phyloP scores from a whole-genome alignment of 2,888 invertebrate species.

The Drosophila picticornis region DNA sequence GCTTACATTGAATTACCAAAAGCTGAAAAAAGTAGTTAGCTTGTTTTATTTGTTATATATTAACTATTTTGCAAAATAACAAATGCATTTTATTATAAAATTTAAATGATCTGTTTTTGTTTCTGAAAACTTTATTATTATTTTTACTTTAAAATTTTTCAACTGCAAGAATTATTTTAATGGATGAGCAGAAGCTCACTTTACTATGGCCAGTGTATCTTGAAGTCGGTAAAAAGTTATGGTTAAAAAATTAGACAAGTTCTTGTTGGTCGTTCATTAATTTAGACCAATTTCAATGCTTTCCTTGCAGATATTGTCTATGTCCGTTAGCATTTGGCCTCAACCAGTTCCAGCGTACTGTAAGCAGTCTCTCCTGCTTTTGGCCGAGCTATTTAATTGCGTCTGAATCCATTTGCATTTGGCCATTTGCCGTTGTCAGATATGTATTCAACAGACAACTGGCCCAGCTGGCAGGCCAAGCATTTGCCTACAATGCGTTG shows the following conservation, averaged over 20 bases:
- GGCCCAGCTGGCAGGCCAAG: slow-evolving; percentile 30
- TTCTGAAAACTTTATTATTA: neutral
- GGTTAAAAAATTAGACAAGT: neutral
- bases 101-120: neutral
- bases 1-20: neutral
- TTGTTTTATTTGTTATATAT: neutral
- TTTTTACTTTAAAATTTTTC: neutral
- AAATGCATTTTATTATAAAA: neutral
- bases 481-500: slow-evolving; percentile 57
- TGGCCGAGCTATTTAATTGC: slow-evolving; percentile 55
- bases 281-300: slow-evolving; percentile 19
- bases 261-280: slow-evolving; percentile 16
- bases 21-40: neutral
- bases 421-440: slow-evolving; percentile 39
- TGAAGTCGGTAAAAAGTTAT: neutral
- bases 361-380: slow-evolving; percentile 13
- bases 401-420: slow-evolving; percentile 55
- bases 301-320: slow-evolving; percentile 11
- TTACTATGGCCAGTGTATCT: slow-evolving; percentile 4
- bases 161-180: neutral
- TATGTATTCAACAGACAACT: slow-evolving; percentile 27
- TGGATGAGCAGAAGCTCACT: neutral
- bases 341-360: neutral
- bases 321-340: slow-evolving; percentile 42
- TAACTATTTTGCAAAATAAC: neutral